A percentile compares a stretch with the other conserved stretches of the same genome.
These are phyloP conservation scores for Trachemys scripta DNA, from an alignment of 2,113 vertebrate species.

Conservation along the genomic window DNA sequence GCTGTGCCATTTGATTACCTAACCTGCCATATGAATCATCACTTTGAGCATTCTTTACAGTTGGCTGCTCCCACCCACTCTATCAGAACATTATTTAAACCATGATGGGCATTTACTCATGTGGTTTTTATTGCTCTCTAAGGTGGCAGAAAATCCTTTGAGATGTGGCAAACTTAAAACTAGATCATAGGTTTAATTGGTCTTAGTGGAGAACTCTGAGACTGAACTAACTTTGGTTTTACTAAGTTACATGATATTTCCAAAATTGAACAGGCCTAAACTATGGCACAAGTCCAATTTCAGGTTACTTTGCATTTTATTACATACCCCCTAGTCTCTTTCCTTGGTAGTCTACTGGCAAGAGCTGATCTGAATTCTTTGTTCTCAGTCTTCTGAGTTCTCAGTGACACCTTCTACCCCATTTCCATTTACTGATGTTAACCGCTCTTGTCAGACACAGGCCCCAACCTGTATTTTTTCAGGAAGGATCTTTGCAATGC, in stretches of 20 bases:
- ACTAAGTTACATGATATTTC: neutral
- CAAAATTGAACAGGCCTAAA: neutral
- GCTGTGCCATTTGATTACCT: neutral
- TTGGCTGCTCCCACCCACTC: neutral
- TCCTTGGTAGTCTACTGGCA: neutral
- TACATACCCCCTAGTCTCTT: neutral
- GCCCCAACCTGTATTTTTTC: neutral
- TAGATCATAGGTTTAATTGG: neutral
- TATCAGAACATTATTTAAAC: neutral
- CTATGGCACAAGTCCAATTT: neutral
- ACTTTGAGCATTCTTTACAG: neutral
- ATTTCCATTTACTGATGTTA: neutral
- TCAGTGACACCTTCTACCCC: neutral
- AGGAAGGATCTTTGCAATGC: neutral
- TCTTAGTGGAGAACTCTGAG: neutral
- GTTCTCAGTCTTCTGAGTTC: neutral
- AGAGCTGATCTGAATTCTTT: neutral
- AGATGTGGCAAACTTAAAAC: neutral
- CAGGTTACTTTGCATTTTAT: neutral
- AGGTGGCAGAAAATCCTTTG: neutral
- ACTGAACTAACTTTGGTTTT: neutral
- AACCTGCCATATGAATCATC: neutral
- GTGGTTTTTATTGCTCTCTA: neutral
- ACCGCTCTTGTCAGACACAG: neutral
- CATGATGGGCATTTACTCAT: neutral